Evolutionary conservation across 2,797 vertebrate species (phyloP).

Genomic region (Sebastes diaconus): DNA sequence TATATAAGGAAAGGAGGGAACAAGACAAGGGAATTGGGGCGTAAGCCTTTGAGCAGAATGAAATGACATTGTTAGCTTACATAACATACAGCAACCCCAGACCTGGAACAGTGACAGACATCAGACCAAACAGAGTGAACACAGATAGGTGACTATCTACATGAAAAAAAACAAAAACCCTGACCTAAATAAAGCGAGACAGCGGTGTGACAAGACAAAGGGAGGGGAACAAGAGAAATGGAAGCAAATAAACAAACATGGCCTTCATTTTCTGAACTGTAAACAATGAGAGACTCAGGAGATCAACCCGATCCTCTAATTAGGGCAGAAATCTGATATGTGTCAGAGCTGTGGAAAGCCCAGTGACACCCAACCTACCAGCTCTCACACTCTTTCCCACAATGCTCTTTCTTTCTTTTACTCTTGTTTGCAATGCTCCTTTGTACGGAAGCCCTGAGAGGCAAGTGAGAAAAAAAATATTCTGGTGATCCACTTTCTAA

Average conservation of each 20-base stretch:
- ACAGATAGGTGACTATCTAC: slow-evolving; percentile 1
- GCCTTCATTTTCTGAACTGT: not conserved
- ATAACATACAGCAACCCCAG: not conserved
- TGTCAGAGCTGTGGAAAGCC: slow-evolving; percentile 27
- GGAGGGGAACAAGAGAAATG: not conserved
- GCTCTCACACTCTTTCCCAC: not conserved
- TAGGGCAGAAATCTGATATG: slow-evolving; percentile 39
- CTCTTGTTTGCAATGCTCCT: not conserved
- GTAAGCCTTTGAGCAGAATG: not conserved
- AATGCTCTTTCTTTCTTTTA: not conserved
- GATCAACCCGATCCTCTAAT: slow-evolving; percentile 44
- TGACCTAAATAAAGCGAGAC: slow-evolving; percentile 27
- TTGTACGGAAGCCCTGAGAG: not conserved
- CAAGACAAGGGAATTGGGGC: not conserved
- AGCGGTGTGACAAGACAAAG: slow-evolving; percentile 12
- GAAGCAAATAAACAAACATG: slow-evolving; percentile 7
- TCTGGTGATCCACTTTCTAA: too few relatives aligned
- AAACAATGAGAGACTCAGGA: slow-evolving; percentile 36
- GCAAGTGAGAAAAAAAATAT: too few relatives aligned
- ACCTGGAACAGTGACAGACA: slow-evolving; percentile 13
- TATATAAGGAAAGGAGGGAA: not conserved
- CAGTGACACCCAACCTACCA: not conserved
- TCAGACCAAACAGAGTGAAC: not conserved
- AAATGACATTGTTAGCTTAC: slow-evolving; percentile 1
- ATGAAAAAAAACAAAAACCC: not conserved